A percentile compares a stretch with the other conserved stretches of the same genome.
Evolutionary conservation across 2,113 vertebrate genomes (phyloP).

Genomic region (Carlito syrichta): DNA sequence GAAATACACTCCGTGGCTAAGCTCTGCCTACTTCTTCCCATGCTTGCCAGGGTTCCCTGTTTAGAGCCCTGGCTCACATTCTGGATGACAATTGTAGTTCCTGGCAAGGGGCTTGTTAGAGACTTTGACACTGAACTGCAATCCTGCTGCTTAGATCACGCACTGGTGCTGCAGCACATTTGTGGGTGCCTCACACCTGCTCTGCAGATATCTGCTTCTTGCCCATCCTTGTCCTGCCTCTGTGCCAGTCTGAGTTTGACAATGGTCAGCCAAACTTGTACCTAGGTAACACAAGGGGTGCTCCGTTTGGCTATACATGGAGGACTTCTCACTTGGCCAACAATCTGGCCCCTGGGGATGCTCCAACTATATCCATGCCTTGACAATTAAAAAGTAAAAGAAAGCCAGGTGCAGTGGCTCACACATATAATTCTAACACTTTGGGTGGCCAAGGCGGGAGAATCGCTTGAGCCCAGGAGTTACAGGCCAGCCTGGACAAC

Average conservation of each 20-base stretch:
- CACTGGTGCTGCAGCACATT: not conserved
- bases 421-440: no score
- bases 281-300: not conserved
- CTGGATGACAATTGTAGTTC: not conserved
- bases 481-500: no score
- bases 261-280: not conserved
- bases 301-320: not conserved
- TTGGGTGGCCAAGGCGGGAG: no score
- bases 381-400: not conserved
- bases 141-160: not conserved
- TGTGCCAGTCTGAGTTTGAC: not conserved
- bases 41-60: not conserved
- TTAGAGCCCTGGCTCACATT: not conserved
- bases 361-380: not conserved
- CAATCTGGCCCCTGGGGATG: not conserved
- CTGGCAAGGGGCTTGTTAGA: not conserved
- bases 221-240: not conserved
- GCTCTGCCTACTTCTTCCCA: not conserved
- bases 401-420: no score
- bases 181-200: not conserved
- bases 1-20: not conserved
- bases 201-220: not conserved
- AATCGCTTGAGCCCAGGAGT: no score
- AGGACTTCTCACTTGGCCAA: not conserved
- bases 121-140: not conserved